Evolutionary conservation across 1,140 invertebrate species (phyloP).

Genomic region (Zaprionus tsacasi): DNA sequence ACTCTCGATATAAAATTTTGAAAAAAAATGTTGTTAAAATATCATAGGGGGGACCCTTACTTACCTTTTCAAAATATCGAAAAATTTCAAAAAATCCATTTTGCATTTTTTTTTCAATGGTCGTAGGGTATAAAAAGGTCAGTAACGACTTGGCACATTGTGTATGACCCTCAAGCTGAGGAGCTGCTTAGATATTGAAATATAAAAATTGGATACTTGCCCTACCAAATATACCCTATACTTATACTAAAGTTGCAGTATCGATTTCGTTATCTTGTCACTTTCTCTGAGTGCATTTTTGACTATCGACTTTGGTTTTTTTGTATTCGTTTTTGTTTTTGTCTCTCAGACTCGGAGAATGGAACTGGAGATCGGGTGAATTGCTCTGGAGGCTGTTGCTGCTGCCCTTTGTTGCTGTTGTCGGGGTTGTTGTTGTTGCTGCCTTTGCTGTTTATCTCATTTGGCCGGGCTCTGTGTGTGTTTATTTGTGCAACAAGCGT

Average conservation of each 20-base stretch:
- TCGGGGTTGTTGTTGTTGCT: constrained; percentile 5
- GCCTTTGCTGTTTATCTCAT: constrained; percentile 37
- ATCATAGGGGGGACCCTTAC: too few relatives aligned
- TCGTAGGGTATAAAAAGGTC: too few relatives aligned
- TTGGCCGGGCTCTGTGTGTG: constrained; percentile 25
- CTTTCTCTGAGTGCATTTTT: constrained; percentile 5
- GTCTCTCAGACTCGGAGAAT: constrained; percentile 7
- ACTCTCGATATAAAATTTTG: too few relatives aligned
- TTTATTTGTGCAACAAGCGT: constrained; percentile 55
- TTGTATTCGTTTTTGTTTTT: not conserved
- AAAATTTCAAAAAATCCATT: too few relatives aligned
- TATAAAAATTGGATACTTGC: not conserved
- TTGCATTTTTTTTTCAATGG: too few relatives aligned
- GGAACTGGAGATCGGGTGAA: constrained; percentile 7
- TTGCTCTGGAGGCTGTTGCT: not conserved
- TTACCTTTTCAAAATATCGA: too few relatives aligned
- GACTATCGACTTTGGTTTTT: not conserved
- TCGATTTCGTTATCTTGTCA: not conserved
- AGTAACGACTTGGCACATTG: too few relatives aligned
- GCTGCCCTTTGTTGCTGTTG: constrained; percentile 3
- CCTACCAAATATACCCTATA: not conserved
- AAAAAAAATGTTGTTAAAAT: too few relatives aligned
- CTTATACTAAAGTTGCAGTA: not conserved
- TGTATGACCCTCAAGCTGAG: not conserved
- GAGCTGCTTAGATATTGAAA: too few relatives aligned